Base-by-base conservation (phyloP, 1,140 invertebrate species). In the Palaemon carinicauda region DNA sequence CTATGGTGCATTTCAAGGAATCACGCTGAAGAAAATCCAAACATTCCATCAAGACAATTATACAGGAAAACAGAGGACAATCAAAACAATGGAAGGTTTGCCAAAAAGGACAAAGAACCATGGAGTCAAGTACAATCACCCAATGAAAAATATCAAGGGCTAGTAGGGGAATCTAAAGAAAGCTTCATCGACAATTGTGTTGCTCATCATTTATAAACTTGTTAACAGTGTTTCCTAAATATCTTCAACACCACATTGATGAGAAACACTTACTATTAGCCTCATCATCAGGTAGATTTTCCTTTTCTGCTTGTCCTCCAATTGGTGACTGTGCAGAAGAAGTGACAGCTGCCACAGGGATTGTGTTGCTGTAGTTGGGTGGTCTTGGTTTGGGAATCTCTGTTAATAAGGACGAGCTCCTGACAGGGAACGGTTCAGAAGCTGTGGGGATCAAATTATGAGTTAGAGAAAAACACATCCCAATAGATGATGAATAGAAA, bases 401-500 rank as follows among this genome's bases (percentile, higher is more conserved):
- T 24, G 87, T 86, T 51, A 90, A 79, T 65, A 90, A 79, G 15
- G 90, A 90, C 56, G 88, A 90, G 14, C 89, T 91, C 92, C 95
- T 96, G 82, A 97, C 96, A 10, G 96, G 96, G 91, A 98, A 98
- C 0, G 97, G 97, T 88, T 92, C 91, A 87, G 90, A 91, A 53
- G 90, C 92, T 89, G 88, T 87, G 81, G 88, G 75, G 81, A 88
- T 81, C 12, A 41, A 41, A 41, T 5, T 0, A 9, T 41, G 12
- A 9, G 1, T 41, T 41, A 41, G 7, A 41, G 41, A 41, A 41
- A 41, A 41, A 41, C 41, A 41, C 41, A 41, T 41, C 41, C 41
- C 7, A 41, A 41, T 41, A 3, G 41, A 41, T 12, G 12, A 41
- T 41, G 41, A 41, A 41, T n/a, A n/a, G n/a, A n/a, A n/a, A n/a